Base-by-base conservation (phyloP, 2,888 invertebrate genomes). In the Seira ritae region DNA sequence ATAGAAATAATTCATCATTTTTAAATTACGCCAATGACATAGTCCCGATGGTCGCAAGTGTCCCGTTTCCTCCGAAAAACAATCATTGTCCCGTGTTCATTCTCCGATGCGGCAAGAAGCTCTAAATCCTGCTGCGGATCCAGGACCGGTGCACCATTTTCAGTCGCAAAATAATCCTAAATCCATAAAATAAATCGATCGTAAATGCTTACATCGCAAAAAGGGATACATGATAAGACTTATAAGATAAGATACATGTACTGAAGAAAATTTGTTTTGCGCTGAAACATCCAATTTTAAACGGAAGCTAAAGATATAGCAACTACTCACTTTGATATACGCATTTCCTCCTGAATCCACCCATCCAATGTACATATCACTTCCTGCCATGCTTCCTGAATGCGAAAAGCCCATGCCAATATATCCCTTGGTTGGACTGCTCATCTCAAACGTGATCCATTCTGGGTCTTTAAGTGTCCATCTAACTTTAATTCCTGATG, bases 281-380 rank as follows among this genome's bases (percentile, higher is more conserved):
- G n/a, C n/a, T n/a, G n/a, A n/a, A n/a, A n/a, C n/a, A n/a, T n/a
- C n/a, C n/a, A n/a, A n/a, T n/a, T n/a, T n/a, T n/a, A n/a, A n/a
- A n/a, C n/a, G n/a, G n/a, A n/a, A n/a, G n/a, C n/a, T n/a, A n/a
- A n/a, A n/a, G n/a, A n/a, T n/a, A n/a, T n/a, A n/a, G n/a, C n/a
- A 19, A 8, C 68, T 10, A 22, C 8, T 60, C 42, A 73, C 60
- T 60, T 68, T 75, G 31, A 80, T 6, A 20, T 71, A 62, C 50
- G 79, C 66, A 15, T 69, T 42, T 50, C 86, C 86, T 23, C 24
- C 20, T 1, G 80, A 60, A 37, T 87, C 87, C 1, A 91, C 89
- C 91, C 91, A 91, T 8, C 90, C 91, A 62, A 91, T 89, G 17
- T 90, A 89, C 23, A 91, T 90, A 87, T 91, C 91, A 46, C 90